Evolutionary conservation across 2,888 invertebrate genomes (phyloP), one percentile per base, ranked within the genome.

Genomic region (Gasteruption jaculator): DNA sequence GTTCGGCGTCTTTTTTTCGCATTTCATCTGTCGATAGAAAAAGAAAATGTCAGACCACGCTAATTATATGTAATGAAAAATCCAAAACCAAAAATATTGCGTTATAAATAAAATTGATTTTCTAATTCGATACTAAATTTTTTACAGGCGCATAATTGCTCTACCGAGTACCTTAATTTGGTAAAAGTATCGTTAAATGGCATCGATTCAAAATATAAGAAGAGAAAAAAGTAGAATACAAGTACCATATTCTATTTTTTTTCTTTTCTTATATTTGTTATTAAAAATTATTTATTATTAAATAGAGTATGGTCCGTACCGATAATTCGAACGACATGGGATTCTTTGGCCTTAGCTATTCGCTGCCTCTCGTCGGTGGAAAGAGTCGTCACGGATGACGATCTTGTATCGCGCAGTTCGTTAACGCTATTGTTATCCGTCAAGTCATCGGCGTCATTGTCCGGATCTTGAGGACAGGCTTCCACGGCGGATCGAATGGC

Each of bases 401-500:
- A 64, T 5, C 63, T 59, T 4, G 61, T 58, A 24, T 67, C 65
- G 42, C 54, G 56, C 34, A 60, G 43, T 34, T 59, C 57, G 15
- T 56, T 60, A 19, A 50, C 56, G 43, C 52, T 58, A 32, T 57
- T 58, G 36, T 55, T 59, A 16, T 66, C 65, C 6, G 48, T 51
- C 10, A 57, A 38, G 15, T 33, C 38, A 8, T 54, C 55, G 11
- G 48, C 76, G 44, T 83, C 83, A 19, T 83, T 80, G 50, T 90
- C 90, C 43, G 84, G 82, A 40, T 86, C 83, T 62, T 88, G 88
- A 0, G 92, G 91, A 61, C 92, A 93, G 48, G 81, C 79, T 52
- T 90, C 84, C 11, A 92, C 90, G 12, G 92, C 89, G 34, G 81
- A 83, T 78, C 91, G 79, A 57, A 95, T 86, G 25, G 86, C 82